Base-by-base conservation (phyloP, 1,140 invertebrate species). In the Luehdorfia chinensis region DNA sequence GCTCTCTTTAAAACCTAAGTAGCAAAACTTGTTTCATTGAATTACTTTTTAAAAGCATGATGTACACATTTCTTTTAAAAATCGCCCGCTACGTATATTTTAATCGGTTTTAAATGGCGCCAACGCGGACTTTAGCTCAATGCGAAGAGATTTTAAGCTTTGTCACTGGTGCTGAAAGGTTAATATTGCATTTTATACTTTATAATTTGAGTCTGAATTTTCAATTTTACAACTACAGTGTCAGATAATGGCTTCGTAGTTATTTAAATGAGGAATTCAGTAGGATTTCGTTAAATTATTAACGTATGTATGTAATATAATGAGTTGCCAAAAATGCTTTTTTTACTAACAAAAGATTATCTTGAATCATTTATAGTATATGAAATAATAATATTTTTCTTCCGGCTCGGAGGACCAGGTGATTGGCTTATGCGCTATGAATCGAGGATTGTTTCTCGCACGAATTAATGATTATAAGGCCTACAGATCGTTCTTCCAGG, bases 161-260 rank as follows among this genome's bases (percentile, higher is more conserved):
- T 43, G 9, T 18, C 6, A 4, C 13, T 1, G 1, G 11, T 18
- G 39, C 5, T 9, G 11, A 23, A 41, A 19, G 15, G 30, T 14
- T 30, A 15, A 16, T 19, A 16, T 30, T 5, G 36, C n/a, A 30
- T 7, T 13, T 2, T 2, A 1, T 8, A 13, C 11, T 31, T 5
- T 43, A 43, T 30, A 43, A 43, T 43, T 28, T 30, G 39, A 43
- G 15, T 13, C 39, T 43, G 39, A 43, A 43, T 30, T 30, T 43
- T 43, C 39, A 43, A 43, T 43, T 43, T 43, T 18, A 43, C 39
- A 25, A 23, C 39, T 18, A 19, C 25, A 25, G 39, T 43, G 39
- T 30, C 39, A 30, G 39, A 43, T 43, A 43, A 43, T 43, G 39
- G 39, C 39, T 43, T 30, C 39, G 25, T 43, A 43, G 39, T 43